Evolutionary conservation across 2,113 vertebrate species (phyloP).

Genomic region (Dromas ardeola): DNA sequence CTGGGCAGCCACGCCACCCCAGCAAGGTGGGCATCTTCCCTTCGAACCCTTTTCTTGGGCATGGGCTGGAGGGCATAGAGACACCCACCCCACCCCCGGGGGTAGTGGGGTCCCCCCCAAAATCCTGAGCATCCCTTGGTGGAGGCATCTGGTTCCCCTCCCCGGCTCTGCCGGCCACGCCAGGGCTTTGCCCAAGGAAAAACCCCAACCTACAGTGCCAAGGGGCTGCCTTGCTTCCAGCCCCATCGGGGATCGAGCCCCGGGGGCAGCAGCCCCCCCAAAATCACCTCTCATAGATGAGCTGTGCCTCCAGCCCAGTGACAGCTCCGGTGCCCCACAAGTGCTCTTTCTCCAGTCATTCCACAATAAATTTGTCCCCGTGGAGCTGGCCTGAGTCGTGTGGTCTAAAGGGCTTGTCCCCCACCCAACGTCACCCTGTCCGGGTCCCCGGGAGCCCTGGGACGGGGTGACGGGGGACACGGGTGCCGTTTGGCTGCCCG

Average conservation of each 20-base stretch:
- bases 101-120: not conserved
- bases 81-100: not conserved
- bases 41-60: not conserved
- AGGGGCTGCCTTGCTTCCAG: not conserved
- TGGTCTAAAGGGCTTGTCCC: not conserved
- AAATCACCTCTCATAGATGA: accelerated
- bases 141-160: not conserved
- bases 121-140: not conserved
- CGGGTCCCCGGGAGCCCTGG: not conserved
- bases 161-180: accelerated
- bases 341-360: not conserved
- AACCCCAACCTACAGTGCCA: not conserved
- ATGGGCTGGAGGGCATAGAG: not conserved
- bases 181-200: not conserved
- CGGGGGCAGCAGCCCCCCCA: accelerated
- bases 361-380: not conserved
- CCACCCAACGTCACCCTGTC: not conserved
- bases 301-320: not conserved
- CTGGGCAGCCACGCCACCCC: not conserved
- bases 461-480: not conserved
- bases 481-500: slow-evolving; percentile 17
- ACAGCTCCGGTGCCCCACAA: accelerated
- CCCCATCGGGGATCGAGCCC: not conserved
- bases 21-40: not conserved
- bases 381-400: not conserved